phyloP scores from a whole-genome alignment of 2,797 vertebrate species.

The Chaetophractus vellerosus region DNA sequence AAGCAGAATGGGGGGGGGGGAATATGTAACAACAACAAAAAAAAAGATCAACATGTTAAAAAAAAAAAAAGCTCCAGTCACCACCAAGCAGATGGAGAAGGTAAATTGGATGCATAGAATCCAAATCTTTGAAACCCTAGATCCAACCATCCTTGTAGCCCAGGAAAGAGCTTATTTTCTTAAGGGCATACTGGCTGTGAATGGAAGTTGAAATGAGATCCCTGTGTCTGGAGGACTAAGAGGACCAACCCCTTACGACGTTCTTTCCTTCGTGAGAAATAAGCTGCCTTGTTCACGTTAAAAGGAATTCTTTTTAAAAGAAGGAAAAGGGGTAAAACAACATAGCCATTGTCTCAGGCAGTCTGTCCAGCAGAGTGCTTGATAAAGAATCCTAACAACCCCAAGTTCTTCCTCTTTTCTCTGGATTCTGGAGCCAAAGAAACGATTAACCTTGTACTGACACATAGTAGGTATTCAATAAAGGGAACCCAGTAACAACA shows the following conservation, averaged over 20 bases:
- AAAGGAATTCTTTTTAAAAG: conserved; percentile 51
- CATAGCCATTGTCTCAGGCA: neutral
- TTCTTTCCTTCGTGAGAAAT: neutral
- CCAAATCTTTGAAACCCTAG: neutral
- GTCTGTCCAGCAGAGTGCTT: neutral
- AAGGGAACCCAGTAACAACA: neutral
- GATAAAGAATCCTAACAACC: neutral
- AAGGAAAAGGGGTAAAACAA: neutral
- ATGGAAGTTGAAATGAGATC: neutral
- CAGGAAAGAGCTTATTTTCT: neutral
- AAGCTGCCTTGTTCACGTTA: conserved; percentile 20
- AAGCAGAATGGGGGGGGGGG: no score
- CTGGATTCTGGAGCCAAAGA: neutral
- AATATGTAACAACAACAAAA: no score
- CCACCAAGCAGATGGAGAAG: neutral
- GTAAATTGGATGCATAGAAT: neutral
- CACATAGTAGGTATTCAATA: neutral
- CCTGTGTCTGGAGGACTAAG: neutral
- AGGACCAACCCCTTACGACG: neutral
- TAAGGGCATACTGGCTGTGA: neutral
- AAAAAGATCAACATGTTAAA: no score
- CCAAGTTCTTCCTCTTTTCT: neutral
- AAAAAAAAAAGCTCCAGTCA: no score
- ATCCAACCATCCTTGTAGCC: no score
- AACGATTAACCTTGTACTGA: neutral